These are phyloP conservation scores for Acrossocheilus fasciatus DNA, from an alignment of 2,797 vertebrate genomes.

Conservation along the genomic window DNA sequence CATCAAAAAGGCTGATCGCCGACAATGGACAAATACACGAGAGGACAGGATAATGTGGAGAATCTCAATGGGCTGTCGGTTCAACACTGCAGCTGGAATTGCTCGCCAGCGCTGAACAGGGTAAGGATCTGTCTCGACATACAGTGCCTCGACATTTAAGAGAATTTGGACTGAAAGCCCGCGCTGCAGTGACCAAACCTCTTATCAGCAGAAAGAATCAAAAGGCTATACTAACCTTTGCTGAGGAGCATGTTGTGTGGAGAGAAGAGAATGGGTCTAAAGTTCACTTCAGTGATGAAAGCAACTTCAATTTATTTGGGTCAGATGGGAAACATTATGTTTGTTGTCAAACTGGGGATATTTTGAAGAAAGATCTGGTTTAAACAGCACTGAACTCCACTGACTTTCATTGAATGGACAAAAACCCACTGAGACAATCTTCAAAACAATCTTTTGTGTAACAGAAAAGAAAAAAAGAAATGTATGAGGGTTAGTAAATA, in stretches of 20 bases:
- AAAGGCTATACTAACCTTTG: background rate
- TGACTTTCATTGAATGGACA: background rate
- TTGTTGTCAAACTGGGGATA: background rate
- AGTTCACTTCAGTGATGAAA: too few species aligned
- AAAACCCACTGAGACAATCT: background rate
- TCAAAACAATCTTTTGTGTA: background rate
- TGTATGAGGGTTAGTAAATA: background rate
- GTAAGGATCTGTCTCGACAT: background rate
- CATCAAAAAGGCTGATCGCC: background rate
- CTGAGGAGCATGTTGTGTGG: too few species aligned
- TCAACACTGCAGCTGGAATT: background rate
- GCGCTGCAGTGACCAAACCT: too few species aligned
- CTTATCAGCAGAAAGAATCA: background rate
- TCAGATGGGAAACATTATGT: background rate
- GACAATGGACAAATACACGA: background rate
- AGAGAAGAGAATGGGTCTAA: too few species aligned
- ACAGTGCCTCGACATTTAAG: background rate
- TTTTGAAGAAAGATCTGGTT: background rate
- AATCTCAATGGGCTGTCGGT: background rate
- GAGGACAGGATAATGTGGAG: background rate
- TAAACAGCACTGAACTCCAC: background rate
- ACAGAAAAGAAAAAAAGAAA: background rate
- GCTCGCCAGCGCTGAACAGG: background rate
- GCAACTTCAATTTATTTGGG: background rate
- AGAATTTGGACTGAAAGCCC: background rate